Conservation (phyloP, 2,113 vertebrate genomes). For the Fulmarus glacialis region DNA sequence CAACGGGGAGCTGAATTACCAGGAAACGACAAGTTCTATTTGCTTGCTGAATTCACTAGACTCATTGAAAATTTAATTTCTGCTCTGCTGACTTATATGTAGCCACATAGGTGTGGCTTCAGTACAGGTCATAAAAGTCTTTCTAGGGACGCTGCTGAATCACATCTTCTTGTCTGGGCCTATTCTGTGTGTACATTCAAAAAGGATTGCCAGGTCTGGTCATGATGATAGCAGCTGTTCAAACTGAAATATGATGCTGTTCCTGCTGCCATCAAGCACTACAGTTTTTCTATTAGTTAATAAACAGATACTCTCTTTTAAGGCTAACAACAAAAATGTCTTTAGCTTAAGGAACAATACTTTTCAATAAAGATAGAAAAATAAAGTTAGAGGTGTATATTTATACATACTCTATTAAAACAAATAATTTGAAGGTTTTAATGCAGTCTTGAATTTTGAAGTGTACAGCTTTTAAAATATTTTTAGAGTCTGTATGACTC, state of each 20-base stretch:
- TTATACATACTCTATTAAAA: not conserved
- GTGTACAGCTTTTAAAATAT: not conserved
- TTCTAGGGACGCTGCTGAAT: slow-evolving; percentile 13
- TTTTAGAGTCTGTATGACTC: not conserved
- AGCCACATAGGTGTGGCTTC: not conserved
- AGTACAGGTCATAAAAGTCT: not conserved
- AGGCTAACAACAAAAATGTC: not conserved
- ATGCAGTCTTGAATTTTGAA: not conserved
- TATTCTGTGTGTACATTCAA: not conserved
- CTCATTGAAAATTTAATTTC: slow-evolving; percentile 5
- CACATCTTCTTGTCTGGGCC: not conserved
- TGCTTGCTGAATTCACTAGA: not conserved
- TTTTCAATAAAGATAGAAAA: not conserved
- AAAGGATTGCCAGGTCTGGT: not conserved
- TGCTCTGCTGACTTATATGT: not conserved
- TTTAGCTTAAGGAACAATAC: not conserved
- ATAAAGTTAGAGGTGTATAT: not conserved
- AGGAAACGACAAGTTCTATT: not conserved
- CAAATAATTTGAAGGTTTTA: not conserved
- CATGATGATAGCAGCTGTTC: not conserved
- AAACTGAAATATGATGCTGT: not conserved
- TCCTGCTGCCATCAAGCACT: not conserved
- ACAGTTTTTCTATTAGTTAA: not conserved
- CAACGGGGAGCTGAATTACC: not conserved
- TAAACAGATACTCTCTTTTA: not conserved